phyloP scores from a whole-genome alignment of 2,113 vertebrate genomes.

The Tachycineta bicolor region DNA sequence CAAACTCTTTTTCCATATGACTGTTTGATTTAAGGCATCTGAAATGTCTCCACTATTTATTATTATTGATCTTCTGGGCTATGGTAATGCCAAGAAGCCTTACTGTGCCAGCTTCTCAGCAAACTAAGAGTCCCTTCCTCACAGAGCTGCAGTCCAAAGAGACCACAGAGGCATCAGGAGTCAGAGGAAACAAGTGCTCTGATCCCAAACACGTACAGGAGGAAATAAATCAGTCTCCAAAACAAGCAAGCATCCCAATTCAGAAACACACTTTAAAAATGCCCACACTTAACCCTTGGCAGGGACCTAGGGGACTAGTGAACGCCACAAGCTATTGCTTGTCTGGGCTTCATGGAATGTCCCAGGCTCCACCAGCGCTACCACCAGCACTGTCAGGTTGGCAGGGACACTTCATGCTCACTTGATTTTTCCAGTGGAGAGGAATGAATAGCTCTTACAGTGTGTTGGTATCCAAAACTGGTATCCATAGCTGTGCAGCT shows the following conservation, averaged over 20 bases:
- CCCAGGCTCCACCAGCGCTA: neutral
- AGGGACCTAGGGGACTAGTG: neutral
- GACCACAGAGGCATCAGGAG: neutral
- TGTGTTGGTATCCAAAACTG: neutral
- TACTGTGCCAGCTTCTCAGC: neutral
- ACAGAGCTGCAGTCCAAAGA: neutral
- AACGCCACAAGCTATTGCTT: neutral
- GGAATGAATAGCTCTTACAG: neutral
- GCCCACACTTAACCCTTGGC: neutral
- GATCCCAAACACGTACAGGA: constrained; percentile 34
- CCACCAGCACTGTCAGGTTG: neutral
- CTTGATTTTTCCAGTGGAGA: neutral
- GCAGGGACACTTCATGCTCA: neutral
- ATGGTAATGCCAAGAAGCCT: neutral
- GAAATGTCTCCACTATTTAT: constrained; percentile 2
- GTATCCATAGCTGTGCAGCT: neutral
- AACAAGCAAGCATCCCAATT: neutral
- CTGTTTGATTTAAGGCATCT: constrained; percentile 22
- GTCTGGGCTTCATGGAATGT: neutral
- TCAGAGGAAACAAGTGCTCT: constrained; percentile 42
- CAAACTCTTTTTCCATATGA: constrained; percentile 8
- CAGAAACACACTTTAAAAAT: constrained; percentile 14
- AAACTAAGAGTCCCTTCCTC: neutral
- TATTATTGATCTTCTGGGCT: constrained; percentile 24
- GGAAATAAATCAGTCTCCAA: constrained; percentile 45